Percentiles rank a stretch among this genome's conserved stretches.
phyloP scores from a whole-genome alignment of 2,888 invertebrate species.

The Drosophila barbarae region DNA sequence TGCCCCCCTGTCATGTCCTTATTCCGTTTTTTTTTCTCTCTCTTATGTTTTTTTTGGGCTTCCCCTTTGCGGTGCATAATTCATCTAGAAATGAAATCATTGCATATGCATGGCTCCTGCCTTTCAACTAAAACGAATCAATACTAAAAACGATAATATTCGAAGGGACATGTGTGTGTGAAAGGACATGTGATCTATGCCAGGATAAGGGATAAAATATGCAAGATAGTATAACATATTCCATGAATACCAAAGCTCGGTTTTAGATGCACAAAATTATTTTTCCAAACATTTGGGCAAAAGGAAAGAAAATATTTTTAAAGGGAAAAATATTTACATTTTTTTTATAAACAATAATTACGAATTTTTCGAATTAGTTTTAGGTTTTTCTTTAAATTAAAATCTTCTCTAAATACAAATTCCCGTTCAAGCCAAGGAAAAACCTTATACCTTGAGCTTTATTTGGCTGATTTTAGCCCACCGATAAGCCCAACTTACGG shows the following conservation, averaged over 20 bases:
- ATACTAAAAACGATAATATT: conserved; percentile 8
- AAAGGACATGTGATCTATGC: conserved; percentile 4
- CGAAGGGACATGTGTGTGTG: too few species aligned
- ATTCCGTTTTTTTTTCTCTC: neutral
- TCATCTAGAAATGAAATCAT: conserved; percentile 23
- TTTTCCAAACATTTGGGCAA: neutral
- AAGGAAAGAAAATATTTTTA: too few species aligned
- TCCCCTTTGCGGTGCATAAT: conserved; percentile 31
- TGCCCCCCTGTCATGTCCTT: conserved; percentile 2
- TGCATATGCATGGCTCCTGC: conserved; percentile 16
- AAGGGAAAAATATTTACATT: too few species aligned
- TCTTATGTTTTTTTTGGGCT: neutral
- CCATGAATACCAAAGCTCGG: conserved; percentile 11
- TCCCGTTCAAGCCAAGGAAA: too few species aligned
- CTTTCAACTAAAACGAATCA: conserved; percentile 5
- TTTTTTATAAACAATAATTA: too few species aligned
- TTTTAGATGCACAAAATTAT: neutral
- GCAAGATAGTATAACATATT: conserved; percentile 7
- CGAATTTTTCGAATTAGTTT: too few species aligned
- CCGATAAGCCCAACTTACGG: neutral
- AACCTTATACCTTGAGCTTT: neutral
- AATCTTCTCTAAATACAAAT: neutral
- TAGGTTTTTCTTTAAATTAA: too few species aligned
- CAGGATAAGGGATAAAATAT: conserved; percentile 10
- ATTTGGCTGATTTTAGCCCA: too few species aligned